Evolutionary conservation across 2,888 invertebrate species (phyloP).

Genomic region (Ceraclea dissimilis): DNA sequence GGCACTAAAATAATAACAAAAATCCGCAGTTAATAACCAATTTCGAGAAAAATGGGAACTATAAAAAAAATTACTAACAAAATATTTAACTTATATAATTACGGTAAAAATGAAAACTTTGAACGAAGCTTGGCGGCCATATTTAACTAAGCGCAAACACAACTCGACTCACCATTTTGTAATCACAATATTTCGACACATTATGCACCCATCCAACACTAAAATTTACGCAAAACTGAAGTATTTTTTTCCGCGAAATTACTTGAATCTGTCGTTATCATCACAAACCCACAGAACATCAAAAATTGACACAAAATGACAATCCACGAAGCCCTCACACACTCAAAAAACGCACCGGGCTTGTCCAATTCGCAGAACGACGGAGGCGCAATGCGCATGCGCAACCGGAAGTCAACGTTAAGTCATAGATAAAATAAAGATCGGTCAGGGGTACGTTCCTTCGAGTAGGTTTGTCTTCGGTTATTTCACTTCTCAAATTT

Average conservation of each 20-base stretch:
- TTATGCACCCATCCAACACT: slow-evolving; percentile 21
- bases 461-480: too few species aligned
- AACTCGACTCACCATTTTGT: slow-evolving; percentile 23
- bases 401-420: not conserved
- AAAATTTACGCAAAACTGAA: slow-evolving; percentile 16
- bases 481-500: too few species aligned
- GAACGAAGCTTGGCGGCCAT: slow-evolving; percentile 13
- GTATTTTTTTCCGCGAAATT: slow-evolving; percentile 11
- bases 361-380: not conserved
- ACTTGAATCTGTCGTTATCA: slow-evolving; percentile 14
- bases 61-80: too few species aligned
- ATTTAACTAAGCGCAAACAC: slow-evolving; percentile 14
- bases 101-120: slow-evolving; percentile 13
- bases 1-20: too few species aligned
- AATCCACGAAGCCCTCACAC: slow-evolving; percentile 6
- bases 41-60: too few species aligned
- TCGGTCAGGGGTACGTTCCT: too few species aligned
- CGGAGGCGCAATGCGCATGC: slow-evolving; percentile 12
- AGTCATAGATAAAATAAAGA: not conserved
- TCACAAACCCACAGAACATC: slow-evolving; percentile 15
- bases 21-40: too few species aligned
- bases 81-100: slow-evolving; percentile 16
- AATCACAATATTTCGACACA: slow-evolving; percentile 23
- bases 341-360: slow-evolving; percentile 15
- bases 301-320: slow-evolving; percentile 5